A percentile compares a stretch with the other conserved stretches of the same genome.
phyloP scores from a whole-genome alignment of 2,797 vertebrate species.

The Prionace glauca region DNA sequence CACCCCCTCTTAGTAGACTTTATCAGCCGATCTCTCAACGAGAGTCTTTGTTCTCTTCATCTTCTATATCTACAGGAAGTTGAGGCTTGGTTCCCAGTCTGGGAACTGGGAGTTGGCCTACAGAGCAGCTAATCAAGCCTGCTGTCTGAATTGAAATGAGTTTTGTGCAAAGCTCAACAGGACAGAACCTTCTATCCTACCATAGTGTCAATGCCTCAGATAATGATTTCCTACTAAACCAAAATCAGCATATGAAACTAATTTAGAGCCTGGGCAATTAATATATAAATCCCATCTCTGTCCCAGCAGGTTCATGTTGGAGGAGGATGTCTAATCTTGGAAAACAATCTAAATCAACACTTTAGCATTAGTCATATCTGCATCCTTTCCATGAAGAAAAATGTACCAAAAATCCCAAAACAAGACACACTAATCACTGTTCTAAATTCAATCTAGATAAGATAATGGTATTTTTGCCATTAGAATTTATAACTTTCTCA shows the following conservation, averaged over 20 bases:
- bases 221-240: background rate
- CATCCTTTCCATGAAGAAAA: background rate
- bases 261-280: background rate
- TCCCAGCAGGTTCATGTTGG: background rate
- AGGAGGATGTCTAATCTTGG: background rate
- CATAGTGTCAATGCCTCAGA: background rate
- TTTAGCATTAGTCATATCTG: background rate
- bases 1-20: background rate
- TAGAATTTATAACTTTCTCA: slow-evolving; percentile 1
- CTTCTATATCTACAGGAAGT: background rate
- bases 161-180: background rate
- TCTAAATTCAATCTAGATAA: background rate
- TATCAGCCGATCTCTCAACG: background rate
- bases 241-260: background rate
- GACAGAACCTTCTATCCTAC: background rate
- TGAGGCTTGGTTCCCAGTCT: background rate
- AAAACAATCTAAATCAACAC: background rate
- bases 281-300: background rate
- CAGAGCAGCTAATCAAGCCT: background rate
- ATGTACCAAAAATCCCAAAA: background rate
- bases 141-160: background rate
- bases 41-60: background rate
- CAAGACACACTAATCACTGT: background rate
- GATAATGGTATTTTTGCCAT: background rate
- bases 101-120: background rate